Base-by-base conservation (phyloP, 2,797 vertebrate genomes). In the Parauchenoglanis punctatus region DNA sequence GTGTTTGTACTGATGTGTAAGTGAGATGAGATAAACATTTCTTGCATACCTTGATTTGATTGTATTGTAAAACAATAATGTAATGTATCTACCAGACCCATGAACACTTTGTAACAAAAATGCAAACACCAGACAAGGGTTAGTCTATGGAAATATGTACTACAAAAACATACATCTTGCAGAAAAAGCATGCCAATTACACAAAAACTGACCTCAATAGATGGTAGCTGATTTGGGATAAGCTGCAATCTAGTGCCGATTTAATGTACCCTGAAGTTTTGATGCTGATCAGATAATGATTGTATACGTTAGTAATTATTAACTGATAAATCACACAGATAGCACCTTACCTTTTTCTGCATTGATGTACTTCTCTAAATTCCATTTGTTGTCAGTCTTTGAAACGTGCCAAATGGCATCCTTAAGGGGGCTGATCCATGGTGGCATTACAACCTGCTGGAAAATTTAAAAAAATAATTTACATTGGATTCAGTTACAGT, bases 341-440 rank as follows among this genome's bases (percentile, higher is more conserved):
- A 59, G 0, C 61, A 86, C 31, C 28, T 83, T 88, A 91, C 88
- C 87, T 88, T 91, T 91, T 6, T 65, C 83, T 87, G 72, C 49
- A 89, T 84, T 84, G 11, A 89, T 88, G 67, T 54, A 88, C 40
- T 88, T 87, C 83, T 88, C 85, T 52, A 91, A 52, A 77, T 87
- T 87, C 6, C 1, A 67, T 58, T 78, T 80, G 84, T 91, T 91
- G 83, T 89, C 88, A 61, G 78, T 80, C 28, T 80, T 88, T 75
- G 67, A 87, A 61, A 72, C 15, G 78, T 88, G 80, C 13, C 52
- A 8, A 75, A 61, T 20, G 49, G 88, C 90, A 87, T 91, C 85
- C 12, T 89, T 59, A 80, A 88, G 68, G 6, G 87, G 82, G 40
- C 68, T 90, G 77, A 90, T 68, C 44, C 87, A 0, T 82, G 31